phyloP scores from a whole-genome alignment of 2,113 vertebrate genomes.

The Oxyura jamaicensis region DNA sequence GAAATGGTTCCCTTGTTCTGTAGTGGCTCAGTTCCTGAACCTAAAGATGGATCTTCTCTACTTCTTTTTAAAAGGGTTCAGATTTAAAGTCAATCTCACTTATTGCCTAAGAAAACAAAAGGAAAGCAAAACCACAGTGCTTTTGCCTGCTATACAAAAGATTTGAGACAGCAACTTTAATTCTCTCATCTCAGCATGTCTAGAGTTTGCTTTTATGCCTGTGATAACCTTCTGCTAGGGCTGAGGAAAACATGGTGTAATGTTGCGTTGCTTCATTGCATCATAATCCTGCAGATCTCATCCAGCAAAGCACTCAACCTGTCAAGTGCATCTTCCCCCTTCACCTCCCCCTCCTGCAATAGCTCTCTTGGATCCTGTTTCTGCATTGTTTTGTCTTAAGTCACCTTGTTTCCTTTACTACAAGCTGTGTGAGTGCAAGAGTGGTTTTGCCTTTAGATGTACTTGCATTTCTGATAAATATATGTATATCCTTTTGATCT shows the following conservation, averaged over 20 bases:
- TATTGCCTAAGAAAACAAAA: too few species aligned
- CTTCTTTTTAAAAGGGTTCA: background rate
- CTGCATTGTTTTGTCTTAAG: background rate
- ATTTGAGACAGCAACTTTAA: background rate
- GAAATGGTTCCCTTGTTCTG: background rate
- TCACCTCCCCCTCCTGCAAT: background rate
- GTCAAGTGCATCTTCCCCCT: background rate
- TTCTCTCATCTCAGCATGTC: background rate
- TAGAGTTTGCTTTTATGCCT: background rate
- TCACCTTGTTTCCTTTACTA: background rate
- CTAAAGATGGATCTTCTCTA: background rate
- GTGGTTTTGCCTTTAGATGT: background rate
- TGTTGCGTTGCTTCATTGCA: background rate
- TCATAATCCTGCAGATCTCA: background rate
- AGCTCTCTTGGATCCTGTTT: background rate
- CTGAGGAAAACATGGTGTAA: background rate
- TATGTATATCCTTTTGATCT: background rate
- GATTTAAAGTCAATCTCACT: background rate
- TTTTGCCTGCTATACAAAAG: background rate
- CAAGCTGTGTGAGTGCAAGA: background rate
- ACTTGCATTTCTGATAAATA: background rate
- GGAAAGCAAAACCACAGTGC: background rate
- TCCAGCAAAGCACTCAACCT: background rate
- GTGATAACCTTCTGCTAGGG: background rate
- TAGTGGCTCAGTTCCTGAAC: background rate